A percentile compares a stretch with the other conserved stretches of the same genome.
Evolutionary conservation across 2,113 vertebrate genomes (phyloP).

Genomic region (Lepus americanus): DNA sequence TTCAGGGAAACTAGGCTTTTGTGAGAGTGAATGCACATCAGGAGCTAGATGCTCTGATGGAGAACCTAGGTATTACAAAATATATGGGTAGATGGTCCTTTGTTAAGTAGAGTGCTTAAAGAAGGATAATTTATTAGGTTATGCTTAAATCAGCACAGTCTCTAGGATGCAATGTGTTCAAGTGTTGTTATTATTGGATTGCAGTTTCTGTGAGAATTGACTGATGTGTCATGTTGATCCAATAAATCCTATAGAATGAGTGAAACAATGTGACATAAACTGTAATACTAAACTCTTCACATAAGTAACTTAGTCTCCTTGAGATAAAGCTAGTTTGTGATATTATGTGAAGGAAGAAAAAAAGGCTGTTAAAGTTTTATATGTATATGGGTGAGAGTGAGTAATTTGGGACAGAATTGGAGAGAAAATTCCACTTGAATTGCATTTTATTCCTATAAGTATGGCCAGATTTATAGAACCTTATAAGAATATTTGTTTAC

Average conservation of each 20-base stretch:
- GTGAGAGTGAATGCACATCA: neutral
- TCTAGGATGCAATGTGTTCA: neutral
- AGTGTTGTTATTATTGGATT: neutral
- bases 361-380: neutral
- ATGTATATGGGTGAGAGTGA: neutral
- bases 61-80: conserved; percentile 2
- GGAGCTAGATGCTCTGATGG: neutral
- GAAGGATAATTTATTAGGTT: neutral
- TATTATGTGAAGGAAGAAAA: neutral
- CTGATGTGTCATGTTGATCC: neutral
- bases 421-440: neutral
- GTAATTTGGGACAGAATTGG: neutral
- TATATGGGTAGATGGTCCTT: neutral
- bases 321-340: neutral
- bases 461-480: neutral
- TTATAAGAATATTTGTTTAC: conserved; percentile 17
- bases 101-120: neutral
- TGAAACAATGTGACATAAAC: neutral
- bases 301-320: neutral
- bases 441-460: neutral
- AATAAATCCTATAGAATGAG: neutral
- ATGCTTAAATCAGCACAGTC: neutral
- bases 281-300: neutral
- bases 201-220: neutral
- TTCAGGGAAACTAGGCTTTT: neutral